Evolutionary conservation across 2,888 invertebrate species (phyloP), one percentile per base, ranked within the genome.

Genomic region (Tridacna gigas): DNA sequence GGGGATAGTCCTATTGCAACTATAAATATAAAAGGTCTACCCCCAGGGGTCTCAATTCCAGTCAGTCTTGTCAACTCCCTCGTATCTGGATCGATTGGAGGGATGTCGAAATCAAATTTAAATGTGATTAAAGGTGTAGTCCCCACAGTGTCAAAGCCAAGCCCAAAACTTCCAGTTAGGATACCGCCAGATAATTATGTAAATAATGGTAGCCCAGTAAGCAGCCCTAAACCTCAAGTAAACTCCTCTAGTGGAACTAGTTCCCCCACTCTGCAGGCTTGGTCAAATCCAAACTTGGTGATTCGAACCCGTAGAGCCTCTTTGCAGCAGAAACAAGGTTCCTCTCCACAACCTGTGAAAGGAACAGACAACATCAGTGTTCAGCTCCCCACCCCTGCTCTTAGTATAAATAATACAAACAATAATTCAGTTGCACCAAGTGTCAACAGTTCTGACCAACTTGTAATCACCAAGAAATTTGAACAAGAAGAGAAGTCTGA

Each of bases 221-320:
- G 45, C n/a, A 67, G 73, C 26, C 60, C 61, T 28, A 61, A 45
- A 74, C 56, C 61, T 12, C 74, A 74, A 25, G 74, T 74, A 18
- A 63, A 66, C 13, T 56, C 66, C 12, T 66, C 84, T 20, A 65
- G 76, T 18, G 71, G 79, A n/a, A n/a, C 79, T 0, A 82, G 79
- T 77, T 77, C 85, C 7, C 71, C 83, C 20, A 78, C 84, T 9
- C 90, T 93, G 2, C 92, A 92, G 75, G 94, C 94, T 0, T 95
- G 94, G 92, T 94, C 94, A 22, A 95, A 95, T 86, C 94, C 94
- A 25, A 94, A 95, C 84, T 90, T 95, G 75, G 94, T 95, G 12
- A 95, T 95, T 61, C 90, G 95, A 48, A 95, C 95, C 0, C 86
- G 95, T 20, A 86, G 83, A 91, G 90, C 90, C n/a, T 85, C 86